Conservation (phyloP, 2,113 vertebrate species). For the Thinocorus orbignyianus region DNA sequence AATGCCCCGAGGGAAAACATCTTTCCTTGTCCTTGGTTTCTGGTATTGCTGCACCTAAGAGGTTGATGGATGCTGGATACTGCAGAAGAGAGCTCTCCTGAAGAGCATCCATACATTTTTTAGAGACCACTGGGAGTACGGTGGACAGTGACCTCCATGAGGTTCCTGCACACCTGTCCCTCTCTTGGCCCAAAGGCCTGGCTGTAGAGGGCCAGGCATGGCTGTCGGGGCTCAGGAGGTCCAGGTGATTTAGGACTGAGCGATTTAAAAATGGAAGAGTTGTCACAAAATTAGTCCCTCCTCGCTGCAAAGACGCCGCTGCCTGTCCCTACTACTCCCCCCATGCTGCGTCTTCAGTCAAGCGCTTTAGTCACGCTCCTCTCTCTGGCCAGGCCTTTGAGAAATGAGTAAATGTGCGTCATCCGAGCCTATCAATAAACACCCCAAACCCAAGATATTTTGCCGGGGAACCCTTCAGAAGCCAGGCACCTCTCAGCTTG, state of each 20-base stretch:
- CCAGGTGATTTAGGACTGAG: background rate
- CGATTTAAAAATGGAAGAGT: background rate
- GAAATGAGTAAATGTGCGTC: background rate
- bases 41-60: background rate
- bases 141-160: rapidly evolving
- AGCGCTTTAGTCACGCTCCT: rapidly evolving
- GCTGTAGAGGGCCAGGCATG: background rate
- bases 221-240: background rate
- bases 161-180: rapidly evolving
- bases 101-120: rapidly evolving
- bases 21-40: background rate
- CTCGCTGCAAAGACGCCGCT: rapidly evolving
- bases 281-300: background rate
- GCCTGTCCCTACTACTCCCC: too few relatives aligned
- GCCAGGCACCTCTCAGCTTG: background rate
- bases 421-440: background rate
- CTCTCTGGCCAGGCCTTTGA: background rate
- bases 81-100: background rate
- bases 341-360: rapidly evolving
- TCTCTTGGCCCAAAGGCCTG: background rate
- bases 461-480: too few relatives aligned
- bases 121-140: too few relatives aligned
- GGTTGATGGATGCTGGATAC: background rate
- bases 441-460: background rate
- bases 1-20: background rate